Percentiles rank a stretch among this genome's conserved stretches.
phyloP scores from a whole-genome alignment of 2,888 invertebrate genomes.

The Lasioglossum calceatum region DNA sequence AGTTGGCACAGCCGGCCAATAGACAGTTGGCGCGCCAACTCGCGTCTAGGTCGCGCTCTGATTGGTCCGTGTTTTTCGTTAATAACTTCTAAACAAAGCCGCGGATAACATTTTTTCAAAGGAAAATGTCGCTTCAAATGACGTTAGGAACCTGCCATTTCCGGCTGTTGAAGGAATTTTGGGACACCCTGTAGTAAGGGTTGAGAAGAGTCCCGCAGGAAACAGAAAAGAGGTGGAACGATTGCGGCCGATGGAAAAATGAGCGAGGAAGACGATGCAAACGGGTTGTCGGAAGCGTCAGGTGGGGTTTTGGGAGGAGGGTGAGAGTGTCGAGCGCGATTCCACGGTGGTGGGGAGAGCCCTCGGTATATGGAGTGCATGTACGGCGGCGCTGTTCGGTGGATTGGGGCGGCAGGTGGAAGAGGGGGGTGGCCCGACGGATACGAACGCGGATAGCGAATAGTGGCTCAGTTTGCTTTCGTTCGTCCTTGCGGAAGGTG shows the following conservation, averaged over 20 bases:
- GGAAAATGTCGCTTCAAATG: too few species aligned
- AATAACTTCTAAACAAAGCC: too few species aligned
- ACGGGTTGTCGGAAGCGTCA: constrained; percentile 62
- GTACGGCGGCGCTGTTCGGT: constrained; percentile 47
- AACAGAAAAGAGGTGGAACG: constrained; percentile 42
- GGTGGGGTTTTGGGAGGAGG: constrained; percentile 51
- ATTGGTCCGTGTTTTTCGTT: too few species aligned
- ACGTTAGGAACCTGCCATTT: too few species aligned
- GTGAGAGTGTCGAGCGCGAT: constrained; percentile 49
- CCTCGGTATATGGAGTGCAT: constrained; percentile 37
- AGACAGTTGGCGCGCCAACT: too few species aligned
- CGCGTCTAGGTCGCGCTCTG: too few species aligned
- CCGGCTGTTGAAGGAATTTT: too few species aligned
- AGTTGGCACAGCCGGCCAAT: too few species aligned
- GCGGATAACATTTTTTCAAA: too few species aligned
- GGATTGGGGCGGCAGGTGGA: constrained; percentile 3
- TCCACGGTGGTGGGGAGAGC: constrained; percentile 29
- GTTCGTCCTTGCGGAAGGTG: constrained; percentile 42
- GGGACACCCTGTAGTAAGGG: neutral
- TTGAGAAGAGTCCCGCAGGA: constrained; percentile 1
- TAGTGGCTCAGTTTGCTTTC: constrained; percentile 61
- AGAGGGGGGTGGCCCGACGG: constrained; percentile 35
- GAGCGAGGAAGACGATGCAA: constrained; percentile 61
- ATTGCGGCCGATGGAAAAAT: constrained; percentile 47
- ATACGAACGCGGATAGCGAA: constrained; percentile 53